Conservation (phyloP, 2,888 invertebrate genomes). For the Agrypnus murinus region DNA sequence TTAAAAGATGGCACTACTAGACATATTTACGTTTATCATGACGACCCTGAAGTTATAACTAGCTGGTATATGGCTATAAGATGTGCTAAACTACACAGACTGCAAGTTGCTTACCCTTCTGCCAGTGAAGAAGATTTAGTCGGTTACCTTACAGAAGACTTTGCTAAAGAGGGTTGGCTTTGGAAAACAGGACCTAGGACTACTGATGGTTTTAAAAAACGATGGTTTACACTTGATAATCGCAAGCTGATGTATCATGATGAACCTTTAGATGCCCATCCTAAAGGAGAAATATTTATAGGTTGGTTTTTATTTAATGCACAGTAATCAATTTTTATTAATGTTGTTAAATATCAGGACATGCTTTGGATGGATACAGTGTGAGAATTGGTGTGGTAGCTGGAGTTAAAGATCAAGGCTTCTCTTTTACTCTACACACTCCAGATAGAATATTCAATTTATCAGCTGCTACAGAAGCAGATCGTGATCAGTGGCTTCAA, state of each 20-base stretch:
- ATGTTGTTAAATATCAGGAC: constrained; percentile 71
- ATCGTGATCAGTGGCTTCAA: constrained; percentile 87
- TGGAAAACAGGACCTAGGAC: constrained; percentile 91
- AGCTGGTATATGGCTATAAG: constrained; percentile 84
- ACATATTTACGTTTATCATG: constrained; percentile 91
- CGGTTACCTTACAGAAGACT: constrained; percentile 85
- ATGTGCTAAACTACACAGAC: constrained; percentile 87
- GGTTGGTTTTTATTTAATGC: constrained; percentile 72
- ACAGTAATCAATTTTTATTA: background rate
- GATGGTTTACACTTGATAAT: constrained; percentile 93
- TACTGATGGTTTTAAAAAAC: constrained; percentile 86
- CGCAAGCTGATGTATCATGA: constrained; percentile 95
- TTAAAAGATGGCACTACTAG: constrained; percentile 89
- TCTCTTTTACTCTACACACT: constrained; percentile 87
- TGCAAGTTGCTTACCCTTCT: constrained; percentile 89
- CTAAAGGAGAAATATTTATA: constrained; percentile 93
- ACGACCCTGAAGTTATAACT: constrained; percentile 88
- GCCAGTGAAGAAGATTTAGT: constrained; percentile 82
- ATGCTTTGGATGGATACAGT: constrained; percentile 84
- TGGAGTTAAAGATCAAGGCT: constrained; percentile 84
- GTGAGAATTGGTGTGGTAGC: constrained; percentile 80
- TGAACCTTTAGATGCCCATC: constrained; percentile 89
- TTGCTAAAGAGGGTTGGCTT: constrained; percentile 89
- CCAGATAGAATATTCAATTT: constrained; percentile 85
- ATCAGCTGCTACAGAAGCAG: constrained; percentile 84